Percentiles rank a stretch among this genome's conserved stretches.
Evolutionary conservation across 2,797 vertebrate genomes (phyloP).

Genomic region (Trachops cirrhosus): DNA sequence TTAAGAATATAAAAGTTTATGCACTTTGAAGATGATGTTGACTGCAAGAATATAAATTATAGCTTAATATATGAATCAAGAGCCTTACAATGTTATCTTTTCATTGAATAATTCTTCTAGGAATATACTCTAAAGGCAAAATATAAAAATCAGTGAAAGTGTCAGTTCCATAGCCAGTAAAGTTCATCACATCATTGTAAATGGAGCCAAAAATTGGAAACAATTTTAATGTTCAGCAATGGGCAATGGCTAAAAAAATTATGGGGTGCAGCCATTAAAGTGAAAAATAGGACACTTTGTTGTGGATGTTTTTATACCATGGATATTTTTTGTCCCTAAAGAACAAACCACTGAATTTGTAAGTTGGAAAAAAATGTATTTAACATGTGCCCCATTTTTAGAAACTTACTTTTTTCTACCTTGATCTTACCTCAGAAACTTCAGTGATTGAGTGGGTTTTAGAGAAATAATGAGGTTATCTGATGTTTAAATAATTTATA

Average conservation of each 20-base stretch:
- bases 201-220: neutral
- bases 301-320: neutral
- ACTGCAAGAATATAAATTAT: constrained; percentile 2
- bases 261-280: neutral
- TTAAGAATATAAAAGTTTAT: constrained; percentile 4
- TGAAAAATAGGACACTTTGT: neutral
- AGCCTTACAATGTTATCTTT: neutral
- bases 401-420: neutral
- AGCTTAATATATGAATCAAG: neutral
- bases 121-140: neutral
- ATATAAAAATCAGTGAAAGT: neutral
- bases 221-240: neutral
- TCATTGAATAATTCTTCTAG: constrained; percentile 35
- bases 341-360: constrained; percentile 30
- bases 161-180: neutral
- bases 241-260: neutral
- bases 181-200: neutral
- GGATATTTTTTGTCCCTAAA: constrained; percentile 14
- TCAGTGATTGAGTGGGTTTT: neutral
- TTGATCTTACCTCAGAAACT: neutral
- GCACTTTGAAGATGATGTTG: neutral
- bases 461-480: neutral
- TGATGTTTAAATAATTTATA: neutral
- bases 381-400: neutral
- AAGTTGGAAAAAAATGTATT: neutral